Evolutionary conservation across 2,113 vertebrate species (phyloP).

Genomic region (Variabilichromis moorii): DNA sequence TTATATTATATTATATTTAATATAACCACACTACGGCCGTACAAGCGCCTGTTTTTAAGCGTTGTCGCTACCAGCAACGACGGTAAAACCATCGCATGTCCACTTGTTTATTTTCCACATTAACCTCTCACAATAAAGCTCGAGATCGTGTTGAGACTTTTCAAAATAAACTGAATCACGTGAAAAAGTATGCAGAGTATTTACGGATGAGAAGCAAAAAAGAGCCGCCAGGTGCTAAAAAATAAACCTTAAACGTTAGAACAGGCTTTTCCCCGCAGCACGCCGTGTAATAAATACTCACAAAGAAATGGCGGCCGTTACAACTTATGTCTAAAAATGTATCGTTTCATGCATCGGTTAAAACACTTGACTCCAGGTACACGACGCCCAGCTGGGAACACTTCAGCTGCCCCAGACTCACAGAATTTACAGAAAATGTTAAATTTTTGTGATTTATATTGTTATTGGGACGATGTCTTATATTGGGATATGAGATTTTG

Average conservation of each 20-base stretch:
- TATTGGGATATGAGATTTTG: neutral
- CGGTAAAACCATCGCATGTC: accelerated
- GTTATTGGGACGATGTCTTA: neutral
- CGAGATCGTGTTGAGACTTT: neutral
- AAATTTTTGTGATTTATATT: neutral
- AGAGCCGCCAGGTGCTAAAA: neutral
- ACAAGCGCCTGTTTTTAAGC: neutral
- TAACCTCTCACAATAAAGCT: neutral
- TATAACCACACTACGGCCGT: accelerated
- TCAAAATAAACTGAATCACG: neutral
- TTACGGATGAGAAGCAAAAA: neutral
- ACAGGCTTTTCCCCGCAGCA: neutral
- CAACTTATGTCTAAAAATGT: neutral
- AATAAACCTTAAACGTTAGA: neutral
- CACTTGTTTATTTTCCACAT: neutral
- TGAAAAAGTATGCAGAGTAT: neutral
- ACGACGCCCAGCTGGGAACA: neutral
- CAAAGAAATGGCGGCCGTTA: neutral
- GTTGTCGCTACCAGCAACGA: neutral
- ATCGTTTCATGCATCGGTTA: neutral
- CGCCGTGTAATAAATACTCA: neutral
- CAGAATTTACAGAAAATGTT: neutral
- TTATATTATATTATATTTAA: neutral
- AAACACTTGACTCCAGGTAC: neutral
- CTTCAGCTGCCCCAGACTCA: neutral